Evolutionary conservation across 2,797 vertebrate genomes (phyloP), one percentile per base, ranked within the genome.

Genomic region (Sciurus carolinensis): DNA sequence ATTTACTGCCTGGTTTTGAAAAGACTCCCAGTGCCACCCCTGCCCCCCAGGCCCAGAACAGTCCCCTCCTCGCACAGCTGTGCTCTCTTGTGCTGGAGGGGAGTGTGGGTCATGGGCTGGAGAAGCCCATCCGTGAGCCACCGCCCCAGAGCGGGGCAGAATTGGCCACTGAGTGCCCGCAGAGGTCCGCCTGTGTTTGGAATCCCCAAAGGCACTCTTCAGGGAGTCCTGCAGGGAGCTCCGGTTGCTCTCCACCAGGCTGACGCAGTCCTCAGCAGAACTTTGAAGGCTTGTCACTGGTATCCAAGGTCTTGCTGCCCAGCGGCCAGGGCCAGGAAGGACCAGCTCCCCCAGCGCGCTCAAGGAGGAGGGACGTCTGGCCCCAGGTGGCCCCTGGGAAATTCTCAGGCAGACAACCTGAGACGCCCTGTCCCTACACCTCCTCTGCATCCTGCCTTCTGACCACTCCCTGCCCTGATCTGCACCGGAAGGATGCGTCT

Each of bases 271-370:
- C 20, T 69, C 64, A 30, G 14, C 5, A 50, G 22, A 67, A 28
- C 84, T 84, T 75, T 33, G 33, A 57, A 15, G 30, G 26, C 15
- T 33, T 83, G 62, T 93, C 91, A 42, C 50, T 90, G 86, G 83
- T n/a, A 73, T 30, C 71, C n/a, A 30, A 39, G 33, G 69, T 71
- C 39, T 82, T 73, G 52, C 77, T 75, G 11, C 26, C 59, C n/a
- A 50, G n/a, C 28, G 64, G 14, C 42, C 72, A 80, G 42, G 64
- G 14, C 42, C 72, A 80, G 64, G 7, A 36, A 50, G n/a, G 15
- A 44, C n/a, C 36, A 52, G 13, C 73, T 92, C 87, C 69, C 72
- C 67, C 26, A 26, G 59, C 84, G 54, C 54, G 71, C 47, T 64
- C 59, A 62, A 22, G 73, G 71, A 36, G 50, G 71, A 87, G 73